These are phyloP conservation scores for Drosophila setifemur DNA, from an alignment of 1,140 invertebrate species.

Conservation along the genomic window DNA sequence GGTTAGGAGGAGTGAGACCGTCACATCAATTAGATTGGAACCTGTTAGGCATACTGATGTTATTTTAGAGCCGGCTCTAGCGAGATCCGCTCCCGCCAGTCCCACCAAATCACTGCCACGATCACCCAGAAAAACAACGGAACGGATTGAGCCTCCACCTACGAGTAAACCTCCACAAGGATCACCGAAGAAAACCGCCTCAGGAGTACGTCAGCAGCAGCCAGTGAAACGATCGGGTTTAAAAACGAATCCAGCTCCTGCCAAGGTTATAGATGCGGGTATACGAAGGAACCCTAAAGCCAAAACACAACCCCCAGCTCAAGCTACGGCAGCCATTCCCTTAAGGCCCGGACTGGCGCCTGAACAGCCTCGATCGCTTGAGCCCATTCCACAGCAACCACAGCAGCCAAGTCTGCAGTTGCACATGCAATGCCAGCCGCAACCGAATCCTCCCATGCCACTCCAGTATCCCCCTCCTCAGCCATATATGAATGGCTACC, in stretches of 20 bases:
- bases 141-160: not conserved
- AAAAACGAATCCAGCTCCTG: not conserved
- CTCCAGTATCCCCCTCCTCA: slow-evolving; percentile 1
- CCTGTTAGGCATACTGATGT: not conserved
- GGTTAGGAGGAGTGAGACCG: slow-evolving; percentile 18
- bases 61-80: not conserved
- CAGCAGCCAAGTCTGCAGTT: too few relatives aligned
- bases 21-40: not conserved
- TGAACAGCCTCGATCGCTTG: not conserved
- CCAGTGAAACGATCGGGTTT: not conserved
- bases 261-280: slow-evolving; percentile 58
- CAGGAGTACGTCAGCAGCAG: not conserved
- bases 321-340: not conserved
- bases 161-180: not conserved
- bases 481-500: slow-evolving; percentile 16
- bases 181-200: not conserved
- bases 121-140: slow-evolving; percentile 17
- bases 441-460: not conserved
- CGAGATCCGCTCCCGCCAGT: slow-evolving; percentile 1
- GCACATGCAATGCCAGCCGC: not conserved
- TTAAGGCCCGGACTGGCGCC: too few relatives aligned
- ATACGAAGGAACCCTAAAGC: not conserved
- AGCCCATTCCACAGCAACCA: not conserved
- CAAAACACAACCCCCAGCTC: not conserved
- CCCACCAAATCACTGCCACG: slow-evolving; percentile 29